phyloP scores from a whole-genome alignment of 2,888 invertebrate genomes.

The Heteromurus nitidus region DNA sequence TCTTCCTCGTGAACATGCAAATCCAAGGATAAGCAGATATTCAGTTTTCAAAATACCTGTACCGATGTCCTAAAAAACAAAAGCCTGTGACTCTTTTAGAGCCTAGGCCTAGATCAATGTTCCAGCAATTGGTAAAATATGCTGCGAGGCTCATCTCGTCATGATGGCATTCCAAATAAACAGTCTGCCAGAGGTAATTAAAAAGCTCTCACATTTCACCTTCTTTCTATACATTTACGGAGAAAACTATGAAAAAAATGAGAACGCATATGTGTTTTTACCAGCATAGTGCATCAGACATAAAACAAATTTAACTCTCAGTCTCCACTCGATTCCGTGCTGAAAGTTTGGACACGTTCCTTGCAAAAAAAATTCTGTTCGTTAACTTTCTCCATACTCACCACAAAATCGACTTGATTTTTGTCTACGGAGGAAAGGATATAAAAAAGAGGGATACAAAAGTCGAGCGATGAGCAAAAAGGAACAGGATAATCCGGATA shows the following conservation, averaged over 20 bases:
- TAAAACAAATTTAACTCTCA: no score
- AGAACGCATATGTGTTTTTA: slow-evolving; percentile 9
- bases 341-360: no score
- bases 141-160: slow-evolving; percentile 73
- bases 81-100: slow-evolving; percentile 66
- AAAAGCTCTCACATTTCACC: neutral
- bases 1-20: slow-evolving; percentile 24
- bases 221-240: neutral
- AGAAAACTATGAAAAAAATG: neutral
- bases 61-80: slow-evolving; percentile 53
- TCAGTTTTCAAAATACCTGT: slow-evolving; percentile 20
- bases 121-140: slow-evolving; percentile 67
- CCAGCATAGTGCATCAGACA: neutral
- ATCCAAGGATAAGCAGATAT: neutral
- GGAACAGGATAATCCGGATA: slow-evolving; percentile 1
- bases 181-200: slow-evolving; percentile 73
- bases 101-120: slow-evolving; percentile 67
- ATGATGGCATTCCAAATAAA: slow-evolving; percentile 73
- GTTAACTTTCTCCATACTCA: no score
- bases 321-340: no score
- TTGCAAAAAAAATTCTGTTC: no score
- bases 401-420: no score
- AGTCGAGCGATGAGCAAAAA: no score
- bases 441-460: no score
- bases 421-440: no score